Evolutionary conservation across 2,797 vertebrate genomes (phyloP).

Genomic region (Pygocentrus nattereri): DNA sequence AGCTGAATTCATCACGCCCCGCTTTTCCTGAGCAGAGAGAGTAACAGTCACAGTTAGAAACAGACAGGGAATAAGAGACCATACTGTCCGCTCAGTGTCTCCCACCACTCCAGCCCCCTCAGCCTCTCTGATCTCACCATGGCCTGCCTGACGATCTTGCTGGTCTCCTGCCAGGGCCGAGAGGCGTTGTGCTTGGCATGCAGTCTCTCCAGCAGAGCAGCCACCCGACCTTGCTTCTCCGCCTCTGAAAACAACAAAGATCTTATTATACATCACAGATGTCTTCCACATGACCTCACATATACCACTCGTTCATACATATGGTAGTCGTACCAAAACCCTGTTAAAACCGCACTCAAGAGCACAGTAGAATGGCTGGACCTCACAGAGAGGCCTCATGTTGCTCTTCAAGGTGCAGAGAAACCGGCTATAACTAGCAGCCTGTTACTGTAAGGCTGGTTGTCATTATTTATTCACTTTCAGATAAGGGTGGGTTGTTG

Average conservation of each 20-base stretch:
- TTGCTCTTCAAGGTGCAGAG: no score
- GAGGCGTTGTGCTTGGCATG: slow-evolving; percentile 93
- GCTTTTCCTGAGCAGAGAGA: slow-evolving; percentile 87
- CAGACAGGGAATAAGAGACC: not conserved
- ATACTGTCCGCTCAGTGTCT: not conserved
- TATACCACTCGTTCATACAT: no score
- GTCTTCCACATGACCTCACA: no score
- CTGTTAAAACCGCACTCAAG: no score
- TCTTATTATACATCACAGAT: not conserved
- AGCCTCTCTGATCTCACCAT: slow-evolving; percentile 84
- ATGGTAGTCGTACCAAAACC: no score
- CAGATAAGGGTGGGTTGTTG: no score
- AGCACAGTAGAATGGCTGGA: no score
- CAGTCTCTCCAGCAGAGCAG: slow-evolving; percentile 90
- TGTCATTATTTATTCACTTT: no score
- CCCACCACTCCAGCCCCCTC: not conserved
- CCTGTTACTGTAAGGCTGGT: no score
- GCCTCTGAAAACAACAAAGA: slow-evolving; percentile 76
- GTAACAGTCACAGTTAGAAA: not conserved
- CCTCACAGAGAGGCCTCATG: no score
- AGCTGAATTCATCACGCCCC: slow-evolving; percentile 88
- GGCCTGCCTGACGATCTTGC: slow-evolving; percentile 95
- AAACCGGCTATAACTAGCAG: no score
- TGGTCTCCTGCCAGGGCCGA: slow-evolving; percentile 95
- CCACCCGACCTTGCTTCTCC: slow-evolving; percentile 92